Evolutionary conservation across 2,888 invertebrate species (phyloP).

Genomic region (Hetaerina titia): DNA sequence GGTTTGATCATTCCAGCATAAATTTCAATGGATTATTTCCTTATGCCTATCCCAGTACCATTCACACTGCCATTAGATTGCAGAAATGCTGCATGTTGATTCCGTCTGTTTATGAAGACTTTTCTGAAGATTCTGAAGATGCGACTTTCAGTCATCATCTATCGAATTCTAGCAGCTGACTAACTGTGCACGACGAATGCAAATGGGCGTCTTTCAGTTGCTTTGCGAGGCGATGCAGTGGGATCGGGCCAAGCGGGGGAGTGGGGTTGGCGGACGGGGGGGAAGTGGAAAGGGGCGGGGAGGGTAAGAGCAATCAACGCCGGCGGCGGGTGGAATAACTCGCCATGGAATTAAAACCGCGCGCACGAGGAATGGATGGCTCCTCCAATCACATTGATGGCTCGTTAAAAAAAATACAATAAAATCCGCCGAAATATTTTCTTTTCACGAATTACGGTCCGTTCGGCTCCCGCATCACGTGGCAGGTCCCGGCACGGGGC

Average conservation of each 20-base stretch:
- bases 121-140: too few relatives aligned
- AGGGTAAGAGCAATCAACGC: neutral
- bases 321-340: neutral
- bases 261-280: neutral
- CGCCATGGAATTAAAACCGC: neutral
- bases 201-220: neutral
- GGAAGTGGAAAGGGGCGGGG: neutral
- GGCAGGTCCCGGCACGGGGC: neutral
- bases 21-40: too few relatives aligned
- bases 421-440: neutral
- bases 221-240: neutral
- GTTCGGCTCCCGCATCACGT: neutral
- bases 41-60: too few relatives aligned
- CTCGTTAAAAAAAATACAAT: neutral
- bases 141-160: too few relatives aligned
- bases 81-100: too few relatives aligned
- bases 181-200: neutral
- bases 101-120: too few relatives aligned
- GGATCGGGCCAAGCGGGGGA: neutral
- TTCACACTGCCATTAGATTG: too few relatives aligned
- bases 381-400: slow-evolving; percentile 7
- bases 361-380: neutral
- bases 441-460: neutral
- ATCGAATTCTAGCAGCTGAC: neutral
- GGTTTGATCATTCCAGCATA: too few relatives aligned